phyloP scores from a whole-genome alignment of 2,888 invertebrate species.

The Vanessa cardui region DNA sequence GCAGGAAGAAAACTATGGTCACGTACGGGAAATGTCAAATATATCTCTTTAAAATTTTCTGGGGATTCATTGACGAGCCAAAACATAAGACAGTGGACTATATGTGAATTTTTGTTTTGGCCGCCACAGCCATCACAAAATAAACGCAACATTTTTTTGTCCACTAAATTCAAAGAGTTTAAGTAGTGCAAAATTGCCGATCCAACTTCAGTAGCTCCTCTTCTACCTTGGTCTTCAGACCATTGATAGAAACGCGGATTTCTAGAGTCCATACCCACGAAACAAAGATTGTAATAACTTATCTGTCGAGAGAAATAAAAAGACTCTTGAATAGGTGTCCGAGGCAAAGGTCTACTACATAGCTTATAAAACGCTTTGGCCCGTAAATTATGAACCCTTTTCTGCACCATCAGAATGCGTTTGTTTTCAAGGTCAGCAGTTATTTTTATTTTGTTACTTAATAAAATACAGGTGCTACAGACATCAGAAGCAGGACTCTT shows the following conservation, averaged over 20 bases:
- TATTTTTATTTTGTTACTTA: slow-evolving; percentile 41
- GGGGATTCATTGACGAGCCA: slow-evolving; percentile 38
- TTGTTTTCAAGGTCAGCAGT: slow-evolving; percentile 38
- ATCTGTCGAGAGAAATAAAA: slow-evolving; percentile 45
- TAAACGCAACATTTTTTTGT: slow-evolving; percentile 37
- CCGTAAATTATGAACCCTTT: slow-evolving; percentile 42
- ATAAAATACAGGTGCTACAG: slow-evolving; percentile 42
- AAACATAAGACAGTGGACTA: slow-evolving; percentile 45
- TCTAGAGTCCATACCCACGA: slow-evolving; percentile 39
- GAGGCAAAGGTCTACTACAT: slow-evolving; percentile 41
- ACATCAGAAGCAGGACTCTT: slow-evolving; percentile 44
- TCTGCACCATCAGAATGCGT: slow-evolving; percentile 36
- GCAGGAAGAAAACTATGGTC: slow-evolving; percentile 35
- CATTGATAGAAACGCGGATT: slow-evolving; percentile 44
- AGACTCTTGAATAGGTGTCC: slow-evolving; percentile 45
- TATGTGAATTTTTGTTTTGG: slow-evolving; percentile 49
- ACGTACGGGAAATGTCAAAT: slow-evolving; percentile 25
- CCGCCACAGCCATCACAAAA: slow-evolving; percentile 50
- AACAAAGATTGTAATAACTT: slow-evolving; percentile 39
- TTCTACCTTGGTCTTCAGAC: slow-evolving; percentile 45
- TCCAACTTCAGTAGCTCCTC: slow-evolving; percentile 44
- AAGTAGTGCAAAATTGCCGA: slow-evolving; percentile 38
- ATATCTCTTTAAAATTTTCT: slow-evolving; percentile 15
- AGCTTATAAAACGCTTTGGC: slow-evolving; percentile 42
- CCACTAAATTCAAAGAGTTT: slow-evolving; percentile 31